phyloP scores from a whole-genome alignment of 2,888 invertebrate species.

The Cataglyphis rosenhaueri region DNA sequence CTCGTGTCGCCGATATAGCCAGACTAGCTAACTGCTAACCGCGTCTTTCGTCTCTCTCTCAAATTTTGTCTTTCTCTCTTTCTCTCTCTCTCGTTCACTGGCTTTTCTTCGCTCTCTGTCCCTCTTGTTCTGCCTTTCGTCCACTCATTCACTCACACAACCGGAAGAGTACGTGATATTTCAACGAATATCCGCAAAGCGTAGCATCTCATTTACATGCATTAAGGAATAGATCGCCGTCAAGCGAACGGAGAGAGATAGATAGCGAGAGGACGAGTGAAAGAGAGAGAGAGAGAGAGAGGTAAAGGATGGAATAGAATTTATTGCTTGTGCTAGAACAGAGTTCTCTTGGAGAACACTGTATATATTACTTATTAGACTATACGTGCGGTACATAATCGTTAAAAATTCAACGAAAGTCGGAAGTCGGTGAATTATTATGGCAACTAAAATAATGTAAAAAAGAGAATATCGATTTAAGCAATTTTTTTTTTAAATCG shows the following conservation, averaged over 20 bases:
- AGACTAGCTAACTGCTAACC: conserved; percentile 59
- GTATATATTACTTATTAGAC: neutral
- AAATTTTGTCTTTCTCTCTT: conserved; percentile 50
- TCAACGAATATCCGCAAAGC: conserved; percentile 69
- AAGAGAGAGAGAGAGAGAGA: conserved; percentile 22
- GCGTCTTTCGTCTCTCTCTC: conserved; percentile 57
- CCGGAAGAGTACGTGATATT: conserved; percentile 59
- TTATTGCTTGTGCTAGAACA: conserved; percentile 13
- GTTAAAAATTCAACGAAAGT: neutral
- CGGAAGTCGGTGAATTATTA: neutral
- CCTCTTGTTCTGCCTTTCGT: conserved; percentile 24
- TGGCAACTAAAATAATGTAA: neutral
- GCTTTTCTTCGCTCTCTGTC: neutral
- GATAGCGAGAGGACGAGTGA: neutral
- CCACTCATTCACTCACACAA: conserved; percentile 55
- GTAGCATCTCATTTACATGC: conserved; percentile 77
- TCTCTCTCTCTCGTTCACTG: neutral
- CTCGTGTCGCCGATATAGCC: conserved; percentile 30
- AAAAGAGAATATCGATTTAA: neutral
- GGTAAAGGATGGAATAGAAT: conserved; percentile 25
- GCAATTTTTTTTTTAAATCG: neutral
- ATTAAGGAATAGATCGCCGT: conserved; percentile 74
- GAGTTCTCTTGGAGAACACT: conserved; percentile 13
- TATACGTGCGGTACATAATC: conserved; percentile 10
- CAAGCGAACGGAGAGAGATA: conserved; percentile 44